Evolutionary conservation across 2,113 vertebrate species (phyloP), one percentile per base, ranked within the genome.

Genomic region (Python bivittatus): DNA sequence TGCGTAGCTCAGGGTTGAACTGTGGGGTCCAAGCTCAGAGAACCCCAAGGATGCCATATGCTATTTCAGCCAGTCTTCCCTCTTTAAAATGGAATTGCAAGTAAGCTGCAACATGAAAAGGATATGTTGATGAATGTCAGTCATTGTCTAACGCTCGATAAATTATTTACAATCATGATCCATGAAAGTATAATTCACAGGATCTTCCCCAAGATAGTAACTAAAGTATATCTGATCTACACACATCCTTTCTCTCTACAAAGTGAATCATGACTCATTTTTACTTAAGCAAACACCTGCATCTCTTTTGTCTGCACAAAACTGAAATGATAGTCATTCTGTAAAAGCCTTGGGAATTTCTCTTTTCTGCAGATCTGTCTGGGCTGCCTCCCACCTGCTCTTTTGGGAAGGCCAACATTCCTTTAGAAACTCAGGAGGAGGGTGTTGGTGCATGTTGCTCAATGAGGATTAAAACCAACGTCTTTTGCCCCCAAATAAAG

Each of bases 371-470:
- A 93, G 94, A 94, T 92, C 97, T 91, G 92, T 91, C 93, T 97
- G 86, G 42, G 96, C 94, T 95, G 90, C 93, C 96, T 94, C 95
- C 97, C 97, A 96, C 96, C 86, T 96, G 84, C 58, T 90, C 90
- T 92, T 54, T 92, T 52, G 8, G 92, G 86, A 84, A 93, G 95
- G 96, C 95, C 95, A 94, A 95, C 95, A 83, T 95, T 95, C 97
- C 95, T 95, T 58, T 42, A 86, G 44, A 91, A 92, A 95, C 95
- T 90, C 52, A 79, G 92, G 92, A 91, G 86, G 22, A 79, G 95
- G 96, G 94, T 93, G 95, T 93, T 96, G 92, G 92, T 96, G 92
- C 44, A 88, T 53, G 84, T 95, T 91, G 94, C 95, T 96, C 97
- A 96, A 96, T 61, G 90, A 86, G 94, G 95, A 95, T 96, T 95